A percentile compares a stretch with the other conserved stretches of the same genome.
phyloP scores from a whole-genome alignment of 2,113 vertebrate species.

The Larimichthys crocea region DNA sequence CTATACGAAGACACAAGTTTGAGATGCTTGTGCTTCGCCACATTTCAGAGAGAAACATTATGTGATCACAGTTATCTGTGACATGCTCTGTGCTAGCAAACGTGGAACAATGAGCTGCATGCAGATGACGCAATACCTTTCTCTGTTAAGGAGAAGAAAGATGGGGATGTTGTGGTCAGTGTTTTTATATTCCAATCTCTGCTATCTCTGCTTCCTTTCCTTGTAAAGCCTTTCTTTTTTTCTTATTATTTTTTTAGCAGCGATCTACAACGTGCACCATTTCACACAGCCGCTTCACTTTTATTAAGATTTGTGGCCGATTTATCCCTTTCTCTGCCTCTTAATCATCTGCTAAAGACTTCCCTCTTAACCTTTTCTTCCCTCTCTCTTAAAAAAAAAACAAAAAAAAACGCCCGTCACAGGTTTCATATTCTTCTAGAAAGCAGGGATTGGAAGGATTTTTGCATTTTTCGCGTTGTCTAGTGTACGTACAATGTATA shows the following conservation, averaged over 20 bases:
- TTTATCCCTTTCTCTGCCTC: neutral
- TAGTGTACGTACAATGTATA: no score
- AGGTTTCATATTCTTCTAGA: conserved; percentile 24
- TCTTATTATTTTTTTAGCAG: neutral
- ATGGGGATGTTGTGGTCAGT: neutral
- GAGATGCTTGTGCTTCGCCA: neutral
- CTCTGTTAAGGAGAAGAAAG: neutral
- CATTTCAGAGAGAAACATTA: no score
- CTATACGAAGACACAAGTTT: neutral
- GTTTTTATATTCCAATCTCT: neutral
- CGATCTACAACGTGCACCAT: neutral
- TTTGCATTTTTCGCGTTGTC: neutral
- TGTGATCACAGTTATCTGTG: neutral
- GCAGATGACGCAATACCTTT: no score
- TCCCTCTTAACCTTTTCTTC: neutral
- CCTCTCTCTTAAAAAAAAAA: neutral
- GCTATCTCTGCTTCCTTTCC: neutral
- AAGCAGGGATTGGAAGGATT: neutral
- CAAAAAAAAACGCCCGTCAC: neutral
- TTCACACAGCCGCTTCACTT: neutral
- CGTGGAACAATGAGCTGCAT: no score
- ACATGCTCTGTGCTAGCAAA: neutral
- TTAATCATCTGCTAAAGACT: neutral
- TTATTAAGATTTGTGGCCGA: neutral
- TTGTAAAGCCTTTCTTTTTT: neutral